Base-by-base conservation (phyloP, 1,140 invertebrate species). In the Pseudomyrmex gracilis region DNA sequence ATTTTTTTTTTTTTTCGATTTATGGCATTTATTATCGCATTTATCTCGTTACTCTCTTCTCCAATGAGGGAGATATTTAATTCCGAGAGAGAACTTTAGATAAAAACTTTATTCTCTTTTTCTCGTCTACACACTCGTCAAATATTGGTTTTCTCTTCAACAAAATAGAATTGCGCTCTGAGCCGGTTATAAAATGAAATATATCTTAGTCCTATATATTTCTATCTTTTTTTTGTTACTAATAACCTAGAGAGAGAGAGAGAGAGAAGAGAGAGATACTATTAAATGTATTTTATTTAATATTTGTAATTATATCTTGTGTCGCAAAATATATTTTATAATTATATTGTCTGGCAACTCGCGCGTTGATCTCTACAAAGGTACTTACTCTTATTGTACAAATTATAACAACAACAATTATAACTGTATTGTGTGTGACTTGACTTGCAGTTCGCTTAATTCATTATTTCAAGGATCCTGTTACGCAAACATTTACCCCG, bases 381-480 rank as follows among this genome's bases (percentile, higher is more conserved):
- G 13, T 47, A 47, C 51, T 12, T 49, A 8, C 34, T 71, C 34
- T 71, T 80, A 68, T 70, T 34, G 34, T 5, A 34, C 5, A 34
- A 34, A 34, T 34, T 34, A 5, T 7, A 34, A 34, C 34, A 34
- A 34, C 34, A 34, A 34, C 34, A 34, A 34, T 34, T 34, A 34
- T 34, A 34, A 34, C 7, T 34, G 34, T 34, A 68, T 47, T n/a
- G 12, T 22, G 9, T 15, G n/a, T 8, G 20, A 24, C 45, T 58
- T 60, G 43, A 71, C 66, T 58, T 71, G 49, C 66, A 34, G 13
- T 20, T 13, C n/a, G 24, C 43, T 15, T 58, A 70, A 78, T 78
- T 22, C 53, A 71, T 80, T 71, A 80, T 58, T 68, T 68, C 5
- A 8, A 3, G 66, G 55, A 80, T 70, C 53, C 70, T 12, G 66